Evolutionary conservation across 1,140 invertebrate species (phyloP).

Genomic region (Halotydeus destructor): DNA sequence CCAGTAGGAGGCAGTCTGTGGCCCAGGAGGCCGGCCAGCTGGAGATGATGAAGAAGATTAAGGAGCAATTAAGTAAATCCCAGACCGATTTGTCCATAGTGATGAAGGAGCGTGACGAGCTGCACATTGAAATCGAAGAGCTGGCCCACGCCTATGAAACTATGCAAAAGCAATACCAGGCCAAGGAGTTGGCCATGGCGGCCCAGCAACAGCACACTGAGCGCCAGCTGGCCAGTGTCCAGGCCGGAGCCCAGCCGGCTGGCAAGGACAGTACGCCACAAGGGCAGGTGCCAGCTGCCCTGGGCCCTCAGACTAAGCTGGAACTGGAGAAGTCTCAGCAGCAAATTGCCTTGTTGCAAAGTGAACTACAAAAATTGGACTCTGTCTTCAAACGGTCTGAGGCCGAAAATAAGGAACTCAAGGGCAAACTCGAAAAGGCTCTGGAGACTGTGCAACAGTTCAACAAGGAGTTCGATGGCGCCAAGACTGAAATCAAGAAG

Average conservation of each 20-base stretch:
- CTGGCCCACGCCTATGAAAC: conserved; percentile 11
- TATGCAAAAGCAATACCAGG: not conserved
- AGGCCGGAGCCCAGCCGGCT: not conserved
- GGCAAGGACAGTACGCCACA: not conserved
- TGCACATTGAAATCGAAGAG: conserved; percentile 18
- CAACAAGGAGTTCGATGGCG: conserved; percentile 17
- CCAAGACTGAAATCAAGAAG: conserved; percentile 12
- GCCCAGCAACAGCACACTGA: not conserved
- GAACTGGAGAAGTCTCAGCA: conserved; percentile 12
- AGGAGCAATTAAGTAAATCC: conserved; percentile 47
- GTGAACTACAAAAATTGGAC: conserved; percentile 45
- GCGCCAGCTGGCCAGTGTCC: not conserved
- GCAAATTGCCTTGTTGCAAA: conserved; percentile 27
- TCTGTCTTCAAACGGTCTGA: conserved; percentile 39
- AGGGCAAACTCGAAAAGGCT: conserved; percentile 19
- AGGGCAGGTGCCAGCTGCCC: not conserved
- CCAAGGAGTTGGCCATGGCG: not conserved
- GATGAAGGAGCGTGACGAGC: conserved; percentile 18
- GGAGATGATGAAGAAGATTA: conserved; percentile 48
- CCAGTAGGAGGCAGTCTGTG: conserved; percentile 5
- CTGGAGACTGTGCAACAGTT: conserved; percentile 18
- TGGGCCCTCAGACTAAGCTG: not conserved
- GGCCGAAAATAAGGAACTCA: conserved; percentile 22
- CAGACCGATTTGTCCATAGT: conserved; percentile 33
- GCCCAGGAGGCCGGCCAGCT: conserved; percentile 27